Percentiles rank a stretch among this genome's conserved stretches.
phyloP scores from a whole-genome alignment of 2,113 vertebrate genomes.

The Cariama cristata region DNA sequence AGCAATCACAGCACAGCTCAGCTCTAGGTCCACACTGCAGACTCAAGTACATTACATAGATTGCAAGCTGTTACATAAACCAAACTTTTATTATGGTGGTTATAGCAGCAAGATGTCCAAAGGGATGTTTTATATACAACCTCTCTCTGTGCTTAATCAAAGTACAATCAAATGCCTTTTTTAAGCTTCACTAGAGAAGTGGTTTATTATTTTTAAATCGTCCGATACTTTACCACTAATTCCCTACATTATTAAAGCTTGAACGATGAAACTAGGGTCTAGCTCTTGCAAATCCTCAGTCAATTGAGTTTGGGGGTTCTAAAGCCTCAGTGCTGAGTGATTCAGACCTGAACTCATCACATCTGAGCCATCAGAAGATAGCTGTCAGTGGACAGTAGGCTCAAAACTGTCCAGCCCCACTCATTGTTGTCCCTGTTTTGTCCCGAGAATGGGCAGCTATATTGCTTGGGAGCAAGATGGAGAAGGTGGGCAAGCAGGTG shows the following conservation, averaged over 20 bases:
- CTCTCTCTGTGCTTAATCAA: conserved; percentile 11
- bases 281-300: conserved; percentile 30
- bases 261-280: background rate
- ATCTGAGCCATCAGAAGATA: background rate
- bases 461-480: background rate
- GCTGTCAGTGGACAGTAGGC: background rate
- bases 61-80: conserved; percentile 35
- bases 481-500: background rate
- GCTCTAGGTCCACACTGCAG: background rate
- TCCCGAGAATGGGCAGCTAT: background rate
- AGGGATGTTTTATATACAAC: background rate
- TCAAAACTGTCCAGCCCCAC: background rate
- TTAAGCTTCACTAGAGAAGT: background rate
- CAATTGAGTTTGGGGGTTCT: conserved; percentile 15
- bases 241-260: background rate
- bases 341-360: background rate
- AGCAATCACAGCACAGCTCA: conserved; percentile 1
- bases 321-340: background rate
- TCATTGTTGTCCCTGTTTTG: background rate
- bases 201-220: conserved; percentile 39
- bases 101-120: background rate
- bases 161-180: background rate
- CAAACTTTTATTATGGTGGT: background rate
- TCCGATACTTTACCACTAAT: conserved; percentile 11
- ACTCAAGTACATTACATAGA: background rate